Evolutionary conservation across 2,888 invertebrate species (phyloP).

Genomic region (Calameuta filiformis): DNA sequence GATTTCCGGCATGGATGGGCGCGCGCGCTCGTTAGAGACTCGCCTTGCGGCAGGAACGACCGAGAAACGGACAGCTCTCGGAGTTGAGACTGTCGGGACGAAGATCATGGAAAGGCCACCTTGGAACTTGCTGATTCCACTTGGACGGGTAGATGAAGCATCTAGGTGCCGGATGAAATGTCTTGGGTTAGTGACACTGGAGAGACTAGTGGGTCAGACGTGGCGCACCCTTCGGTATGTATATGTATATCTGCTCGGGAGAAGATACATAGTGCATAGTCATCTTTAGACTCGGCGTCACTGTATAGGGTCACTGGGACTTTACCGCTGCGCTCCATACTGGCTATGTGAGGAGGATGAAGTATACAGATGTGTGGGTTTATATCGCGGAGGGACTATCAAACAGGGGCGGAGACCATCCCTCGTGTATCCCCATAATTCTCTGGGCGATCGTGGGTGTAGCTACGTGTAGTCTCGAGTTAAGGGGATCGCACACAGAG

Average conservation of each 20-base stretch:
- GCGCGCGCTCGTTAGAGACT: not conserved
- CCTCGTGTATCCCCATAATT: constrained; percentile 32
- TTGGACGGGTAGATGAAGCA: not conserved
- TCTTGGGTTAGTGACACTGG: not conserved
- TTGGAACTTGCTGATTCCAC: not conserved
- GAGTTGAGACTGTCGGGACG: not conserved
- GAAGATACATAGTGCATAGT: not conserved
- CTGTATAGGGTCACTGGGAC: not conserved
- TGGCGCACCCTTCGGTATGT: constrained; percentile 26
- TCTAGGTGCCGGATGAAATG: not conserved
- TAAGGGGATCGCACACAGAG: constrained; percentile 32
- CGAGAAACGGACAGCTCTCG: too few species aligned
- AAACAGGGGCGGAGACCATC: constrained; percentile 42
- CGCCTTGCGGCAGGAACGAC: not conserved
- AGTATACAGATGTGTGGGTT: constrained; percentile 26
- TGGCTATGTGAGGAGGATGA: not conserved
- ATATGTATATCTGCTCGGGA: constrained; percentile 23
- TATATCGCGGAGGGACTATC: constrained; percentile 41
- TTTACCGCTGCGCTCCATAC: not conserved
- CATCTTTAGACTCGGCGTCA: not conserved
- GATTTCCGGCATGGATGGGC: not conserved
- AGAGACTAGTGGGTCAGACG: constrained; percentile 37
- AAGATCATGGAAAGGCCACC: not conserved
- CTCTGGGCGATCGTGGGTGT: constrained; percentile 39
- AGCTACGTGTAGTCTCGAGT: constrained; percentile 23